phyloP scores from a whole-genome alignment of 2,888 invertebrate species.

The Seira ritae region DNA sequence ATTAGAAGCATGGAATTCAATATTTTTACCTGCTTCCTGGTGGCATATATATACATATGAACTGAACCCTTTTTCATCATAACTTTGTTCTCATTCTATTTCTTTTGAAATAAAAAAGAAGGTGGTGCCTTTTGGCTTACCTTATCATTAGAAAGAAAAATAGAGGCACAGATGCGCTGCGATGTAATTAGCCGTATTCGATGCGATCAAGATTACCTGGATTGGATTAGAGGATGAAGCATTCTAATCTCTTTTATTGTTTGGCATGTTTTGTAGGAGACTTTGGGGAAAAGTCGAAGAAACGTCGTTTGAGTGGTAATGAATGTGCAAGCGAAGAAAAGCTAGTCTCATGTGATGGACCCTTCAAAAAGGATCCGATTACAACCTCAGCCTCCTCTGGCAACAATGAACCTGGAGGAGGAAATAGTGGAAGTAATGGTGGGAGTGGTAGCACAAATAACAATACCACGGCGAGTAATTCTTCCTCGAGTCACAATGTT shows the following conservation, averaged over 20 bases:
- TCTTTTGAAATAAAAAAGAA: background rate
- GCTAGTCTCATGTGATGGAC: slow-evolving; percentile 55
- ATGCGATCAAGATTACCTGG: background rate
- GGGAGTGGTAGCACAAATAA: slow-evolving; percentile 15
- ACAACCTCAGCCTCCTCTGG: slow-evolving; percentile 45
- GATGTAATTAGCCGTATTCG: background rate
- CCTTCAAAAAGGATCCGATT: slow-evolving; percentile 64
- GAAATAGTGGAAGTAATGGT: background rate
- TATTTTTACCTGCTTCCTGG: background rate
- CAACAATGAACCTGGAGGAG: slow-evolving; percentile 32
- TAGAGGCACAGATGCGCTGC: background rate
- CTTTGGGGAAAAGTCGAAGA: slow-evolving; percentile 68
- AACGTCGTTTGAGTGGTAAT: slow-evolving; percentile 59
- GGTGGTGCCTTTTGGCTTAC: background rate
- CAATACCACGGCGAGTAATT: background rate
- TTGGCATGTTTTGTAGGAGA: slow-evolving; percentile 69
- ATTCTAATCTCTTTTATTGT: slow-evolving; percentile 35
- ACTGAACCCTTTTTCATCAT: background rate
- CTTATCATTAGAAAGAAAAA: background rate
- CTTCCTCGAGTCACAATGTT: slow-evolving; percentile 62
- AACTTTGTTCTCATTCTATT: slow-evolving; percentile 34
- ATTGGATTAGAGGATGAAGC: background rate
- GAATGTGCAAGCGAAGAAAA: slow-evolving; percentile 51
- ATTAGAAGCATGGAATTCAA: background rate
- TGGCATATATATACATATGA: too few relatives aligned